Conservation (phyloP, 2,797 vertebrate genomes). For the Enteromius anoplus region DNA sequence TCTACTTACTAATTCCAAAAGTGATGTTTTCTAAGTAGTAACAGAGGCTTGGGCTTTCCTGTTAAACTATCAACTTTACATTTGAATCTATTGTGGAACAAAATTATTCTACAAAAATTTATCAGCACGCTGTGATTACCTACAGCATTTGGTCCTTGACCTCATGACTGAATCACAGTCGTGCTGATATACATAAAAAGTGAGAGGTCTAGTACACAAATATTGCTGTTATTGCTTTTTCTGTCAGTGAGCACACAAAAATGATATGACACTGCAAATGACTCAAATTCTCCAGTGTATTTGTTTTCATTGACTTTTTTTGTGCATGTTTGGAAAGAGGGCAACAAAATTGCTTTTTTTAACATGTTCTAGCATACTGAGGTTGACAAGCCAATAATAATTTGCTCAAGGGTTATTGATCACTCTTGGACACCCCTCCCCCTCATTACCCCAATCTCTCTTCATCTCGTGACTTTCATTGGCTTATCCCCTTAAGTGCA, state of each 20-base stretch:
- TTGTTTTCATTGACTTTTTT: constrained; percentile 31
- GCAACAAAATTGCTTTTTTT: not conserved
- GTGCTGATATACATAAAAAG: not conserved
- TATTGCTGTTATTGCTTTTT: not conserved
- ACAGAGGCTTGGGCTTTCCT: too few relatives aligned
- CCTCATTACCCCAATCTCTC: constrained; percentile 32
- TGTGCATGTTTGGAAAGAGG: not conserved
- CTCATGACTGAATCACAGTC: not conserved
- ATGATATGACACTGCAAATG: not conserved
- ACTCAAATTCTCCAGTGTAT: not conserved
- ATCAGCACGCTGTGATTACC: not conserved
- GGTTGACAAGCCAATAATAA: constrained; percentile 33
- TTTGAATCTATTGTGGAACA: not conserved
- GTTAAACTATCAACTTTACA: too few relatives aligned
- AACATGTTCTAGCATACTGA: constrained; percentile 7
- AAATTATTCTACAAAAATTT: not conserved
- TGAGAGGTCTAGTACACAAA: not conserved
- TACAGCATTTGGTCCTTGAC: not conserved
- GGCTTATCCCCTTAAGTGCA: constrained; percentile 18
- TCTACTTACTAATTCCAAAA: too few relatives aligned
- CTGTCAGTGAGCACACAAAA: not conserved
- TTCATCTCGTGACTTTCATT: constrained; percentile 33
- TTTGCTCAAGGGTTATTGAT: constrained; percentile 49
- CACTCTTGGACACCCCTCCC: not conserved
- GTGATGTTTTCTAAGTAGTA: too few relatives aligned